Conservation (phyloP, 2,888 invertebrate genomes). For the Xylocampa areola region DNA sequence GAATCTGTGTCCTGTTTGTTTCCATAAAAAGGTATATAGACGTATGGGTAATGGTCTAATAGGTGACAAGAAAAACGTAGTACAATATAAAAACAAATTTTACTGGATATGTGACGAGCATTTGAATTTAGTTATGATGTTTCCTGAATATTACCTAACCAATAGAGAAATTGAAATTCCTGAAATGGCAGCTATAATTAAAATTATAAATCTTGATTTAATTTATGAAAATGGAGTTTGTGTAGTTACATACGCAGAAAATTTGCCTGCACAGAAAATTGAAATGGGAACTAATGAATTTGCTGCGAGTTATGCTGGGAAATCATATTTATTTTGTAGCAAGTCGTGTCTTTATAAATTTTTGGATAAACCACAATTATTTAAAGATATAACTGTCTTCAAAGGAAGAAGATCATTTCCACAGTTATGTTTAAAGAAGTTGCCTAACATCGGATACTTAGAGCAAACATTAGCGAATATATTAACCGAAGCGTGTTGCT, state of each 20-base stretch:
- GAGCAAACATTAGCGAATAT: conserved; percentile 90
- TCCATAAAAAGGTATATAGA: conserved; percentile 73
- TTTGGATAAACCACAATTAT: conserved; percentile 84
- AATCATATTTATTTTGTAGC: conserved; percentile 89
- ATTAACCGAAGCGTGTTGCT: conserved; percentile 88
- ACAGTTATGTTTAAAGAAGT: conserved; percentile 77
- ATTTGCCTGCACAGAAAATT: conserved; percentile 83
- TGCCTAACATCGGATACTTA: conserved; percentile 90
- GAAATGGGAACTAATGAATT: conserved; percentile 80
- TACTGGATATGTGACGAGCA: conserved; percentile 91
- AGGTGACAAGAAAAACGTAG: conserved; percentile 87
- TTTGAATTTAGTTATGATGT: conserved; percentile 78
- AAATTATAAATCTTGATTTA: conserved; percentile 74
- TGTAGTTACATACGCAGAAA: conserved; percentile 90
- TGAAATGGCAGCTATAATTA: conserved; percentile 85
- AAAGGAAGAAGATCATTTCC: conserved; percentile 76
- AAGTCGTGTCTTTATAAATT: conserved; percentile 87
- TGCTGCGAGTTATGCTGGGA: conserved; percentile 85
- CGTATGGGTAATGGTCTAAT: conserved; percentile 84
- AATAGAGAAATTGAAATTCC: conserved; percentile 75
- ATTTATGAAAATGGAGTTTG: conserved; percentile 90
- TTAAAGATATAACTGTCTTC: conserved; percentile 83
- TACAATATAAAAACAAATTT: conserved; percentile 87
- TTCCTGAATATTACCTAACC: conserved; percentile 79
- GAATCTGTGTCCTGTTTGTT: conserved; percentile 90